Conservation (phyloP, 2,113 vertebrate species). For the Ceyx melanurus region DNA sequence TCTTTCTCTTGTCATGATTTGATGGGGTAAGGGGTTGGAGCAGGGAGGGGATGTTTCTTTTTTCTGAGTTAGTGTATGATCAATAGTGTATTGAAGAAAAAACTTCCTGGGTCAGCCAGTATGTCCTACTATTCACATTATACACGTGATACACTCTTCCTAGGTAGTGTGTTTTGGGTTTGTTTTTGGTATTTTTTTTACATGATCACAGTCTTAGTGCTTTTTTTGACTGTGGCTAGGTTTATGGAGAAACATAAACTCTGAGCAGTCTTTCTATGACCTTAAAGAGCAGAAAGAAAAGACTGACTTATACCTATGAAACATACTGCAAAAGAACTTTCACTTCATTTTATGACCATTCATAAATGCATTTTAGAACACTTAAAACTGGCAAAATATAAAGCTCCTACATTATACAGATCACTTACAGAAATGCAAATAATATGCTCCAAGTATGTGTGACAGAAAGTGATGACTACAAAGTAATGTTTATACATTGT, state of each 20-base stretch:
- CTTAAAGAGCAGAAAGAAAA: not conserved
- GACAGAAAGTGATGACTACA: not conserved
- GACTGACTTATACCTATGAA: not conserved
- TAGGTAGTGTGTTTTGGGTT: not conserved
- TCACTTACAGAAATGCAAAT: conserved; percentile 39
- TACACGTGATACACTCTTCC: not conserved
- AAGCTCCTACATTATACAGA: not conserved
- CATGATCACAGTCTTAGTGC: not conserved
- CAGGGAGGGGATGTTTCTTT: not conserved
- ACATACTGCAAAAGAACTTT: not conserved
- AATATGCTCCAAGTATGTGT: conserved; percentile 1
- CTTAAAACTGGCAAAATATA: conserved; percentile 46
- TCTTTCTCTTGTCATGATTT: not conserved
- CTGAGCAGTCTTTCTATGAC: not conserved
- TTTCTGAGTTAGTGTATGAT: not conserved
- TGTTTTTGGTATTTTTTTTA: not conserved
- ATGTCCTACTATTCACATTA: not conserved
- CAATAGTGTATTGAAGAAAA: not conserved
- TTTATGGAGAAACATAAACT: not conserved
- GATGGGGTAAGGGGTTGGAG: no score
- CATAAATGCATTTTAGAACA: conserved; percentile 45
- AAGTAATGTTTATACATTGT: not conserved
- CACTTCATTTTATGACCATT: conserved; percentile 31
- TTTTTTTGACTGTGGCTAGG: not conserved
- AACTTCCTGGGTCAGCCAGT: not conserved